Conservation (phyloP, 92 coral and sea anemone species). For the Porites rus region DNA sequence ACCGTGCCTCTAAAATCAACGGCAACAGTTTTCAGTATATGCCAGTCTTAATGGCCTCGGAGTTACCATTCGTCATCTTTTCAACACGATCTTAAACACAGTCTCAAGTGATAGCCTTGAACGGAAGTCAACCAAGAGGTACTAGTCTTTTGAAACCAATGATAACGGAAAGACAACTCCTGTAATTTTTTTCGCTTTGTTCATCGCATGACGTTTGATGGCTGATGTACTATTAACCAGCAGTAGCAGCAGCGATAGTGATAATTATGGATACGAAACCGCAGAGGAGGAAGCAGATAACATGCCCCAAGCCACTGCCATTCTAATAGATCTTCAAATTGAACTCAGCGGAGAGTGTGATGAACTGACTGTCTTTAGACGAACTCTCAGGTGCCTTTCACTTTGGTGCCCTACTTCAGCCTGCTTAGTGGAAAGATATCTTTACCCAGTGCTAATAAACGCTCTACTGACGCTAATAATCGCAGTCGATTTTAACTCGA, state of each 20-base stretch:
- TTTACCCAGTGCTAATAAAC: constrained; percentile 56
- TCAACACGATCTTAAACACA: too few species aligned
- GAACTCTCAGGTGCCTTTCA: constrained; percentile 59
- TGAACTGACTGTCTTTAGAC: constrained; percentile 49
- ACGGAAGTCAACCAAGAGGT: too few species aligned
- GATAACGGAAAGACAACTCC: too few species aligned
- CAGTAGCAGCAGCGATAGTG: not conserved
- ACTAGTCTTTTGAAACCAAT: too few species aligned
- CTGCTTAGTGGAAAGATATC: constrained; percentile 31
- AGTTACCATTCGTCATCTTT: too few species aligned
- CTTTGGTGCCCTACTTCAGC: constrained; percentile 66
- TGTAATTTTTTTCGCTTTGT: too few species aligned
- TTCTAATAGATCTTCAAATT: not conserved
- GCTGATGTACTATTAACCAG: not conserved
- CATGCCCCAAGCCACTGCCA: not conserved
- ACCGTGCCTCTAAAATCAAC: too few species aligned
- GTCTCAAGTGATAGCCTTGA: too few species aligned
- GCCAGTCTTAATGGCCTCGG: too few species aligned
- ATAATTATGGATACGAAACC: not conserved
- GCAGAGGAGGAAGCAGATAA: not conserved
- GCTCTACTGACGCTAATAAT: constrained; percentile 35
- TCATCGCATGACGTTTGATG: too few species aligned
- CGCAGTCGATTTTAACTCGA: constrained; percentile 5
- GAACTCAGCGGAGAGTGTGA: constrained; percentile 17
- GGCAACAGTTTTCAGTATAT: too few species aligned